phyloP scores from a whole-genome alignment of 2,113 vertebrate genomes.

The Aphyosemion australe region DNA sequence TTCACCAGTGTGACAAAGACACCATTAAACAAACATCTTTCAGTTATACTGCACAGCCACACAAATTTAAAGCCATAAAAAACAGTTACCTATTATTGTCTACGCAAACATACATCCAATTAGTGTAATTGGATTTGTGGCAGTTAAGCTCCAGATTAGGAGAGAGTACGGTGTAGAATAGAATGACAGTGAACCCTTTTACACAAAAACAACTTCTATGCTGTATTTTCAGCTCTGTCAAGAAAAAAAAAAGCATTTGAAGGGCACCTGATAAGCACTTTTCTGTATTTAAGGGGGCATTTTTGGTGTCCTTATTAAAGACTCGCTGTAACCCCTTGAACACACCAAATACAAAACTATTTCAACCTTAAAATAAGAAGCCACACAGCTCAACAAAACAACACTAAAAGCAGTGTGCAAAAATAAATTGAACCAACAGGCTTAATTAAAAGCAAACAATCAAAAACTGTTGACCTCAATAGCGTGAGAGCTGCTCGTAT shows the following conservation, averaged over 20 bases:
- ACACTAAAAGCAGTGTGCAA: not conserved
- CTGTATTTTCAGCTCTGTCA: slow-evolving; percentile 12
- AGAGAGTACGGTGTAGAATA: slow-evolving; percentile 68
- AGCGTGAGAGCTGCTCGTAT: slow-evolving; percentile 35
- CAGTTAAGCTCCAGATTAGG: slow-evolving; percentile 67
- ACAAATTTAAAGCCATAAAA: slow-evolving; percentile 35
- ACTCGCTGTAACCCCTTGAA: not conserved
- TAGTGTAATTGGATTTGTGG: slow-evolving; percentile 71
- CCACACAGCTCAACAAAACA: not conserved
- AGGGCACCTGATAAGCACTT: not conserved
- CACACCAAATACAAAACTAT: slow-evolving; percentile 3
- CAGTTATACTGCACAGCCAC: slow-evolving; percentile 1
- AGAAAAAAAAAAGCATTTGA: not conserved
- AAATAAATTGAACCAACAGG: slow-evolving; percentile 17
- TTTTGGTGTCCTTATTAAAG: not conserved
- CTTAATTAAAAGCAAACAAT: slow-evolving; percentile 18
- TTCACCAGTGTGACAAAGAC: not conserved
- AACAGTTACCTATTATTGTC: slow-evolving; percentile 58
- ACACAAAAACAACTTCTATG: slow-evolving; percentile 9
- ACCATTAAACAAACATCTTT: not conserved
- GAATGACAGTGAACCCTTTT: slow-evolving; percentile 42
- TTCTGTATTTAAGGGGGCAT: not conserved
- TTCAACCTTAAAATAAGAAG: not conserved
- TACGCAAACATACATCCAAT: slow-evolving; percentile 66
- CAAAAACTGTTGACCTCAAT: slow-evolving; percentile 50